A percentile compares a stretch with the other conserved stretches of the same genome.
Conservation (phyloP, 2,797 vertebrate genomes). For the Enteromius fasciolatus region DNA sequence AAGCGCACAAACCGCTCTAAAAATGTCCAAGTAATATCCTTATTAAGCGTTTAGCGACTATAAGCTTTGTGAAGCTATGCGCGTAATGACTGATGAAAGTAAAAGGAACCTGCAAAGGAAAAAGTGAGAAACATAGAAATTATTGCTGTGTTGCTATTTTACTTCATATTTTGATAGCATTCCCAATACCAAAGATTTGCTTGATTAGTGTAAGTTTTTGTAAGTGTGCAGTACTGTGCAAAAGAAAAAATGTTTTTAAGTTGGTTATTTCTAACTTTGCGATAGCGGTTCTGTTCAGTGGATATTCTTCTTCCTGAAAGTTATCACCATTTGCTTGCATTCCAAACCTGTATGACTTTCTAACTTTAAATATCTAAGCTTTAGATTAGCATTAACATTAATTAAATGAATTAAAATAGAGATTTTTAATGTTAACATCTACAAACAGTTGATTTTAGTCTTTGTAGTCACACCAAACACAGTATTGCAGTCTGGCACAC, state of each 20-base stretch:
- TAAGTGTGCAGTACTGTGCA: too few relatives aligned
- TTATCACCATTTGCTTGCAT: background rate
- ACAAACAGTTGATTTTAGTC: background rate
- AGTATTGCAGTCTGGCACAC: background rate
- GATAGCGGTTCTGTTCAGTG: background rate
- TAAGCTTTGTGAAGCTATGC: background rate
- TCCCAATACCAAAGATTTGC: background rate
- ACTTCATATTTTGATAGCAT: background rate
- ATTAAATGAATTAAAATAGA: background rate
- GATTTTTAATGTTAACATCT: background rate
- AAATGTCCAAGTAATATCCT: conserved; percentile 10
- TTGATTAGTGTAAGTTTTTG: background rate
- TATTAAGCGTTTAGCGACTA: conserved; percentile 18
- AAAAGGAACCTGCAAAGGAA: background rate
- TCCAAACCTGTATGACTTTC: background rate
- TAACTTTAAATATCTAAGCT: background rate
- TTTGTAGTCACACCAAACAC: background rate
- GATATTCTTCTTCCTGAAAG: background rate
- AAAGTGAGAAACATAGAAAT: background rate
- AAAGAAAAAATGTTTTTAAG: too few relatives aligned
- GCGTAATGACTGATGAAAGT: background rate
- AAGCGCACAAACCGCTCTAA: background rate
- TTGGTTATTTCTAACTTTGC: too few relatives aligned
- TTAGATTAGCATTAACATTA: too few relatives aligned
- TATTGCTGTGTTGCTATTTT: background rate